These are phyloP conservation scores for Phymastichus coffea DNA, from an alignment of 1,140 invertebrate genomes.

Conservation along the genomic window DNA sequence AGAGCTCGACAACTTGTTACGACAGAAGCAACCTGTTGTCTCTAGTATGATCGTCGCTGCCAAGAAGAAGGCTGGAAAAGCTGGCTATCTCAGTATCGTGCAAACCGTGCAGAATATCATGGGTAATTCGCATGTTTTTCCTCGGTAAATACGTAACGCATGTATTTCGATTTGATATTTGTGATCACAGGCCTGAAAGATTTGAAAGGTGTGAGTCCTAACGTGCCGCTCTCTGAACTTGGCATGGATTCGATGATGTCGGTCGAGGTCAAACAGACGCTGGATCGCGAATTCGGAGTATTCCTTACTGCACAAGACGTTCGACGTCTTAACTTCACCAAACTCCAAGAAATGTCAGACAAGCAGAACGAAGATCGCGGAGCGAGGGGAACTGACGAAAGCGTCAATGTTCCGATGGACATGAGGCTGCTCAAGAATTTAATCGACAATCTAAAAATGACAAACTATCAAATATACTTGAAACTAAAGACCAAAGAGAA, in stretches of 20 bases:
- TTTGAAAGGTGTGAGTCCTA: slow-evolving; percentile 60
- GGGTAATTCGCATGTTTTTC: slow-evolving; percentile 33
- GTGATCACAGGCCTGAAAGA: slow-evolving; percentile 49
- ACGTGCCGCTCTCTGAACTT: slow-evolving; percentile 68
- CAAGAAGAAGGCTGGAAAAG: slow-evolving; percentile 52
- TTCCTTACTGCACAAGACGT: slow-evolving; percentile 71
- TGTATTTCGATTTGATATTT: background rate
- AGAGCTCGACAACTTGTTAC: slow-evolving; percentile 61
- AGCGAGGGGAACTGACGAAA: background rate
- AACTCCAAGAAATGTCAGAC: slow-evolving; percentile 55
- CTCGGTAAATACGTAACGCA: background rate
- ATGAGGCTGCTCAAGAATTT: slow-evolving; percentile 43
- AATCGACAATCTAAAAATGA: slow-evolving; percentile 36
- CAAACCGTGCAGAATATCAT: slow-evolving; percentile 55
- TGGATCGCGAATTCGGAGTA: slow-evolving; percentile 73
- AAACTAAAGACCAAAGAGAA: slow-evolving; percentile 42
- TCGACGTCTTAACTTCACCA: slow-evolving; percentile 59
- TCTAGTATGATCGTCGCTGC: slow-evolving; percentile 66
- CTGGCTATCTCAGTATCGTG: slow-evolving; percentile 45
- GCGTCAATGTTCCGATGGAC: slow-evolving; percentile 23
- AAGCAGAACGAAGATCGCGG: slow-evolving; percentile 29
- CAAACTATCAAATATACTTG: slow-evolving; percentile 36
- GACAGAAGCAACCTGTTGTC: slow-evolving; percentile 60
- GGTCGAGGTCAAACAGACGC: slow-evolving; percentile 75
- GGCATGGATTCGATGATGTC: slow-evolving; percentile 83